Conservation (phyloP, 2,113 vertebrate genomes). For the Gallinago undulata region DNA sequence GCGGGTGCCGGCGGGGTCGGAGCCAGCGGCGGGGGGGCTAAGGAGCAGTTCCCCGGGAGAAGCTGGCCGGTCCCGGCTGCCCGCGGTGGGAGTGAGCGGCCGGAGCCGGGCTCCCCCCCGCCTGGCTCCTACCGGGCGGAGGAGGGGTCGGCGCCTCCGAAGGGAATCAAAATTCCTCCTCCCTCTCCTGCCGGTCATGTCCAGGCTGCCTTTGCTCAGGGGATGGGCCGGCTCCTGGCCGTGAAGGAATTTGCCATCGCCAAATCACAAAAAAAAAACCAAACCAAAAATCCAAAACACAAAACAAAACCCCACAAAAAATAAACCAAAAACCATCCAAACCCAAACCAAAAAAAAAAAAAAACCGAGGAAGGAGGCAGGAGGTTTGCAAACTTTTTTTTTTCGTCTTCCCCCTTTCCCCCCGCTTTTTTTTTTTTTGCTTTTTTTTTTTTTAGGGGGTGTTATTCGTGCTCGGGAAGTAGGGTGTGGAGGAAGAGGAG, state of each 20-base stretch:
- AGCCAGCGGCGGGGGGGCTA: not conserved
- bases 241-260: slow-evolving; percentile 40
- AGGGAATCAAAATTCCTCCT: slow-evolving; percentile 50
- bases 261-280: not conserved
- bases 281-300: too few relatives aligned
- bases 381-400: not conserved
- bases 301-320: too few relatives aligned
- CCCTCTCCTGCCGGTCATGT: slow-evolving; percentile 45
- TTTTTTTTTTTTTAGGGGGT: not conserved
- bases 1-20: not conserved
- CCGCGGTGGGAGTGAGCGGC: not conserved
- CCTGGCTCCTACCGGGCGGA: not conserved
- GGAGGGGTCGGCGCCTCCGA: slow-evolving; percentile 14
- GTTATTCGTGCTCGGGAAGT: not conserved
- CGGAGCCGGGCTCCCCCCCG: not conserved
- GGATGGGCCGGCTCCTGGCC: slow-evolving; percentile 47
- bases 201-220: slow-evolving; percentile 45
- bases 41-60: not conserved
- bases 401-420: too few relatives aligned
- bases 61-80: not conserved
- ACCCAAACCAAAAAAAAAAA: not conserved
- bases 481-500: not conserved
- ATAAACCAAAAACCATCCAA: too few relatives aligned
- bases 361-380: not conserved
- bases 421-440: too few relatives aligned